Evolutionary conservation across 2,888 invertebrate species (phyloP), one percentile per base, ranked within the genome.

Genomic region (Trypoxylon attenuatum): DNA sequence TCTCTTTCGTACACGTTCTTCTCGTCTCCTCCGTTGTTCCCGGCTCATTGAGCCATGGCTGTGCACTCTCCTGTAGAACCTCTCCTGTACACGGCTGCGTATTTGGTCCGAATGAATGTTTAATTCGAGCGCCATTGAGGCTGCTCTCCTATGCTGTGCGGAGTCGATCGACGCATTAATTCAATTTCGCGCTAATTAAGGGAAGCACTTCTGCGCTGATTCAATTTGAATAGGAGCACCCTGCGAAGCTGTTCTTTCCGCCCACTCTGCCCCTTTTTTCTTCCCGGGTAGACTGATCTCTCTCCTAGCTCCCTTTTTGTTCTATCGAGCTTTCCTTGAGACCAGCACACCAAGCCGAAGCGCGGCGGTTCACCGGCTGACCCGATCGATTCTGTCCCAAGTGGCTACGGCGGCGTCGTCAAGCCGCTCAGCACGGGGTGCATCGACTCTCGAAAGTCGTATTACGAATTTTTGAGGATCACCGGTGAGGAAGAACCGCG

Each of bases 51-150:
- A 64, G 60, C 53, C 52, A 50, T 55, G 68, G 56, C 61, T 13
- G 33, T n/a, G n/a, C n/a, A n/a, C n/a, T n/a, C n/a, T n/a, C n/a
- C n/a, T n/a, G n/a, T n/a, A 45, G 58, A 51, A 53, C 39, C 51
- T 41, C 56, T 41, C 18, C 57, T 38, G 45, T 75, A 73, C 78
- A 74, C 71, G 76, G 73, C 71, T 49, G 63, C 69, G n/a, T 65
- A 79, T 80, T 79, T 78, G 79, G 75, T 69, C 53, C 70, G 79
- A 81, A 70, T 79, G 80, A 80, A 81, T 79, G 78, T 77, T 73
- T 76, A 60, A 82, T 80, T 73, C 70, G 70, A 74, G 63, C 67
- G 62, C 66, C 66, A 68, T 71, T 71, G 61, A 67, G 57, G 43
- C 38, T 51, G 55, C 58, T 51, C 43, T 42, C 49, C 29, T 43